These are phyloP conservation scores for Lynx canadensis DNA, from an alignment of 2,113 vertebrate species.

Conservation along the genomic window DNA sequence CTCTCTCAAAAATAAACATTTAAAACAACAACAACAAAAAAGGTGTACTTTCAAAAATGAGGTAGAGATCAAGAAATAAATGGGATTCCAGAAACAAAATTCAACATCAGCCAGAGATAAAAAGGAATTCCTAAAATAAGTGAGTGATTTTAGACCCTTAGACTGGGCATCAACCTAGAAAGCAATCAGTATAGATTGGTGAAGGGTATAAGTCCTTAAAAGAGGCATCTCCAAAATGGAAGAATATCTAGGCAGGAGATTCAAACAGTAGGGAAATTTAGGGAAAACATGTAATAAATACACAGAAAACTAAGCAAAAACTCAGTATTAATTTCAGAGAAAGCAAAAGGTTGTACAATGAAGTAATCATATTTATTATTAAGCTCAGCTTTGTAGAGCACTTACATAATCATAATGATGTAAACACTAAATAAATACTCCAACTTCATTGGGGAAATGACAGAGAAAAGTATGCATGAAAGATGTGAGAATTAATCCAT, in stretches of 20 bases:
- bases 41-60: background rate
- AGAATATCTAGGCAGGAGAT: background rate
- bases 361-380: background rate
- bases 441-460: background rate
- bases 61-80: background rate
- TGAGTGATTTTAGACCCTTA: background rate
- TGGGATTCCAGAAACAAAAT: background rate
- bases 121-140: background rate
- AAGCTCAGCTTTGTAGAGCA: background rate
- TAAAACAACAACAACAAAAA: background rate
- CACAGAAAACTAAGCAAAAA: background rate
- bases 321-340: background rate
- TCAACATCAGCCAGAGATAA: background rate
- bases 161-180: background rate
- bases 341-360: slow-evolving; percentile 5
- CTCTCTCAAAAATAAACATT: too few species aligned
- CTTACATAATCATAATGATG: background rate
- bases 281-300: background rate
- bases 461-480: background rate
- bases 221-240: background rate
- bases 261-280: background rate
- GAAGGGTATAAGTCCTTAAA: background rate
- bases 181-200: background rate
- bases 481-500: background rate
- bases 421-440: slow-evolving; percentile 7